Evolutionary conservation across 2,113 vertebrate genomes (phyloP).

Genomic region (Pomatostomus ruficeps): DNA sequence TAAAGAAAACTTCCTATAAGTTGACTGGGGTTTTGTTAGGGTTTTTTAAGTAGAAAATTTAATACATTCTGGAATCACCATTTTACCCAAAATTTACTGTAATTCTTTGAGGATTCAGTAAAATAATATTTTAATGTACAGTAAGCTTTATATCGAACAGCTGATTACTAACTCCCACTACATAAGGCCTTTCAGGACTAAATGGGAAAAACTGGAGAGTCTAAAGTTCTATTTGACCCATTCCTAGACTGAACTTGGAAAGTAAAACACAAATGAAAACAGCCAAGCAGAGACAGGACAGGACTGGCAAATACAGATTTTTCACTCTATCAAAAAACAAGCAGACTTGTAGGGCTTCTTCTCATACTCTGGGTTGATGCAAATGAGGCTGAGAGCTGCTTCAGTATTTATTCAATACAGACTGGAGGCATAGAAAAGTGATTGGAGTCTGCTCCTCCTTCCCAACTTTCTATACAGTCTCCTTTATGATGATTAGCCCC

Average conservation of each 20-base stretch:
- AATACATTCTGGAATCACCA: background rate
- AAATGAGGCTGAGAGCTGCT: background rate
- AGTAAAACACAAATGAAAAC: background rate
- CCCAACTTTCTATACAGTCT: background rate
- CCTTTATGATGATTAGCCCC: background rate
- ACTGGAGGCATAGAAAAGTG: background rate
- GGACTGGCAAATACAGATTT: background rate
- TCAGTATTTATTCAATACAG: background rate
- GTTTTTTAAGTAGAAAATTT: background rate
- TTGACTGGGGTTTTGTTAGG: background rate
- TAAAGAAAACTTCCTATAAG: background rate
- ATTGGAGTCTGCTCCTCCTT: background rate
- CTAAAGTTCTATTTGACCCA: background rate
- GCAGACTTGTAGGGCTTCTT: background rate
- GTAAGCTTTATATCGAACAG: background rate
- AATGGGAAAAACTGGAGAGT: background rate
- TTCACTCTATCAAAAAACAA: background rate
- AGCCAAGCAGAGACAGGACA: background rate
- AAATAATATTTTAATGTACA: background rate
- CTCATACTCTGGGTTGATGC: background rate
- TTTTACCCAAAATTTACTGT: background rate
- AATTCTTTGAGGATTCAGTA: background rate
- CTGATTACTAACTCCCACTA: background rate
- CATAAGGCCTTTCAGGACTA: background rate
- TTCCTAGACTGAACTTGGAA: background rate